phyloP scores from a whole-genome alignment of 2,797 vertebrate species.

The Nasua narica region DNA sequence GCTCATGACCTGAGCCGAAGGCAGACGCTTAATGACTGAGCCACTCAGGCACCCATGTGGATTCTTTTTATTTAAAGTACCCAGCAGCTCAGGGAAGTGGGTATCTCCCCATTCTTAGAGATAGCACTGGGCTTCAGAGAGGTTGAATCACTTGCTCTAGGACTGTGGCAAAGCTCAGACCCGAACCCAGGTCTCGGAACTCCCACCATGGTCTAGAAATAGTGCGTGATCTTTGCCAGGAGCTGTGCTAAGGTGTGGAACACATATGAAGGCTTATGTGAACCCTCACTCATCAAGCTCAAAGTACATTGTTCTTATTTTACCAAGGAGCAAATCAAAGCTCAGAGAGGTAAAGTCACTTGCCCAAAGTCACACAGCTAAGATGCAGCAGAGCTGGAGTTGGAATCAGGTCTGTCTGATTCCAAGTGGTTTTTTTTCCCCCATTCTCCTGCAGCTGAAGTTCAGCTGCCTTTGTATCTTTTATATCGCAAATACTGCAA shows the following conservation, averaged over 20 bases:
- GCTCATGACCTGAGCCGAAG: too few relatives aligned
- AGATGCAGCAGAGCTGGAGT: background rate
- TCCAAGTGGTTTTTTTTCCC: background rate
- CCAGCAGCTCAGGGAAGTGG: background rate
- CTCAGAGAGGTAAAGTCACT: background rate
- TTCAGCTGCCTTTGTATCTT: background rate
- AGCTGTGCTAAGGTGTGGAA: background rate
- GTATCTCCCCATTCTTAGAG: background rate
- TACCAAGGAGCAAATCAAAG: background rate
- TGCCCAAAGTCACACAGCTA: background rate
- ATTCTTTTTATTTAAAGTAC: background rate
- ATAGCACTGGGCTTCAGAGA: background rate
- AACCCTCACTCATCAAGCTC: background rate
- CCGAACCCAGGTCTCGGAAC: background rate
- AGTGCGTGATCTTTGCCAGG: background rate
- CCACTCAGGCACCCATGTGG: accelerated
- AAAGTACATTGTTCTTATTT: background rate
- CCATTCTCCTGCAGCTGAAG: background rate
- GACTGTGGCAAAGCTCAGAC: background rate
- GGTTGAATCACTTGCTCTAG: background rate
- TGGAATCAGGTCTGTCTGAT: background rate
- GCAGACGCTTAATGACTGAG: too few relatives aligned
- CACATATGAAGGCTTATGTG: background rate
- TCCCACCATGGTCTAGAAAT: background rate
- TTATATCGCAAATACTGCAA: background rate